A percentile compares a stretch with the other conserved stretches of the same genome.
Evolutionary conservation across 2,113 vertebrate genomes (phyloP).

Genomic region (Ivindomyrus marchei): DNA sequence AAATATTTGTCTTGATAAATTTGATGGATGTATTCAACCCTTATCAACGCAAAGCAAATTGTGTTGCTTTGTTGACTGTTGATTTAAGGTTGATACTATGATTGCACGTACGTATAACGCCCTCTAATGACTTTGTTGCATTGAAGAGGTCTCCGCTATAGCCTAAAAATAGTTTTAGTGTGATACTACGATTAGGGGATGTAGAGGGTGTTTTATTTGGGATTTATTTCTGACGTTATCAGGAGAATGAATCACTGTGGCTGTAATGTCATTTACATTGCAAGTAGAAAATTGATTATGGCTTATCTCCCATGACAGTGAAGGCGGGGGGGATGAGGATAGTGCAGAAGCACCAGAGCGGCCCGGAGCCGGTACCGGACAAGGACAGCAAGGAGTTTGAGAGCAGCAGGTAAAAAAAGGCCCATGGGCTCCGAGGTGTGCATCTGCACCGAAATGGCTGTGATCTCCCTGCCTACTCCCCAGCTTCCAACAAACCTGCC

Average conservation of each 20-base stretch:
- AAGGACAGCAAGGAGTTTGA: conserved; percentile 84
- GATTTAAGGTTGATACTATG: not conserved
- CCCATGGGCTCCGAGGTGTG: not conserved
- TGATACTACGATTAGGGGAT: not conserved
- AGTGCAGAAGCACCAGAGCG: conserved; percentile 86
- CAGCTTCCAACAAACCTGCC: not conserved
- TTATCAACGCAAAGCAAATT: not conserved
- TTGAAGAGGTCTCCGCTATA: not conserved
- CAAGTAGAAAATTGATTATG: not conserved
- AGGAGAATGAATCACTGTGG: not conserved
- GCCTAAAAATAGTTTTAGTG: not conserved
- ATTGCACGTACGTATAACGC: not conserved
- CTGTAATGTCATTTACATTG: not conserved
- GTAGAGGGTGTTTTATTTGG: not conserved
- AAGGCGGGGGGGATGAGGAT: conserved; percentile 96
- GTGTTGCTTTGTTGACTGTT: not conserved
- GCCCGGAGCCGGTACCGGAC: conserved; percentile 70
- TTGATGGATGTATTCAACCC: not conserved
- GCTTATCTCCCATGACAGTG: conserved; percentile 61
- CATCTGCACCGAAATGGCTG: not conserved
- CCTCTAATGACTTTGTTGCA: not conserved
- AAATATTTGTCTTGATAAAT: not conserved
- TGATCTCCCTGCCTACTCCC: not conserved
- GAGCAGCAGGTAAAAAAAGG: conserved; percentile 73
- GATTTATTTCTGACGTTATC: not conserved